Conservation (phyloP, 2,888 invertebrate species). For the Rhagonycha fulva region DNA sequence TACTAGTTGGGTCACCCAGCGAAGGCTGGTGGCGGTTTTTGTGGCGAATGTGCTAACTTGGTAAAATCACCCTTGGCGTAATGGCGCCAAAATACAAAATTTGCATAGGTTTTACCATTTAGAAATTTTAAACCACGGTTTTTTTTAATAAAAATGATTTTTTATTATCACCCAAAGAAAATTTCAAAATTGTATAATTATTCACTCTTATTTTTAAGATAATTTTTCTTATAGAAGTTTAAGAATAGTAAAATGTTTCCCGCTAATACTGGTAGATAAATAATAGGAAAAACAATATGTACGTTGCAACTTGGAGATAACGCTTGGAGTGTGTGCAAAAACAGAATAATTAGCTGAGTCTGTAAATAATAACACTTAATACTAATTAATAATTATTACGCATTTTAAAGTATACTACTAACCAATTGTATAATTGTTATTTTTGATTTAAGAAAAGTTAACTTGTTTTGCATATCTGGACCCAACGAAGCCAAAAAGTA, state of each 20-base stretch:
- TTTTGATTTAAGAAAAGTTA: constrained; percentile 64
- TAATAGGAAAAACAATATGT: not conserved
- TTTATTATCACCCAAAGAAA: too few relatives aligned
- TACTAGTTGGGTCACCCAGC: too few relatives aligned
- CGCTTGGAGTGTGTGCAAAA: not conserved
- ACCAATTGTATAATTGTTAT: constrained; percentile 69
- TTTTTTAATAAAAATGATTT: too few relatives aligned
- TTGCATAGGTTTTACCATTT: too few relatives aligned
- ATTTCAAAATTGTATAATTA: not conserved
- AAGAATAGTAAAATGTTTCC: not conserved
- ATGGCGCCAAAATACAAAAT: too few relatives aligned
- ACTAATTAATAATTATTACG: not conserved
- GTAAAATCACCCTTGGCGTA: too few relatives aligned
- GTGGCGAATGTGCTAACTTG: too few relatives aligned
- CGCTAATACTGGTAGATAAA: not conserved
- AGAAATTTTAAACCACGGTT: too few relatives aligned
- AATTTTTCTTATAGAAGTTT: not conserved
- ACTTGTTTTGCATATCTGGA: constrained; percentile 58
- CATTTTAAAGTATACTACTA: too few relatives aligned
- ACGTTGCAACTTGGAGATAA: not conserved
- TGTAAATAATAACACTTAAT: not conserved
- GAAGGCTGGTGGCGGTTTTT: too few relatives aligned
- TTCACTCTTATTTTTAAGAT: not conserved
- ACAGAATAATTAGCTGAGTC: not conserved
- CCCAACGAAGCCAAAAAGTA: constrained; percentile 70